Evolutionary conservation across 1,140 invertebrate species (phyloP), one percentile per base, ranked within the genome.

Genomic region (Penaeus indicus): DNA sequence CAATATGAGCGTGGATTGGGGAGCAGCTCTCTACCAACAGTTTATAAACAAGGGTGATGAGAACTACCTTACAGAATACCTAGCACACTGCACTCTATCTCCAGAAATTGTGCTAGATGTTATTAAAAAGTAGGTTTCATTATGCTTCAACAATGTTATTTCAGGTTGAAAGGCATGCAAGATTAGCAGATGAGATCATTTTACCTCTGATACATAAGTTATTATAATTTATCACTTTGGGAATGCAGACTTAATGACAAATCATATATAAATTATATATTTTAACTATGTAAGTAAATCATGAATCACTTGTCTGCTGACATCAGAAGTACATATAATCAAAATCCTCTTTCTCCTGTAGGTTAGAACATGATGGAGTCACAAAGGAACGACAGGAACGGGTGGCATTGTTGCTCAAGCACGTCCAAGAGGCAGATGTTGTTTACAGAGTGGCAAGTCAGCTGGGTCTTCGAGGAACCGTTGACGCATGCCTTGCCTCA

Each of bases 371-470:
- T 27, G 86, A 83, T 25, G 86, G 86, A 32, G 75, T 88, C 22
- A 88, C 86, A 32, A 82, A 42, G 22, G 86, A 83, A 27, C 10
- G 80, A 18, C 80, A 54, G 22, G 67, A 38, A 64, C 67, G 86
- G 3, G 81, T 88, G 19, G 86, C 79, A 1, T 18, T 19, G 32
- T 13, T 88, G n/a, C 61, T 88, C 13, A n/a, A 54, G 13, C 69
- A 88, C 22, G 69, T 88, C 21, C 80, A 88, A 47, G 86, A 88
- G 63, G 75, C 80, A 22, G 86, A 88, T 69, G 38, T 83, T 42
- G 86, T 88, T 22, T 88, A 88, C 67, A 80, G 86, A 8, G 86
- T 88, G 42, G 86, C 79, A 18, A 88, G 86, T 77, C 86, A 88
- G 69, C 81, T 88, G 5, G 86, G 86, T 8, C 80, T 88, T 5